Conservation (phyloP, 1,140 invertebrate genomes). For the Oncopodura yosiiana region DNA sequence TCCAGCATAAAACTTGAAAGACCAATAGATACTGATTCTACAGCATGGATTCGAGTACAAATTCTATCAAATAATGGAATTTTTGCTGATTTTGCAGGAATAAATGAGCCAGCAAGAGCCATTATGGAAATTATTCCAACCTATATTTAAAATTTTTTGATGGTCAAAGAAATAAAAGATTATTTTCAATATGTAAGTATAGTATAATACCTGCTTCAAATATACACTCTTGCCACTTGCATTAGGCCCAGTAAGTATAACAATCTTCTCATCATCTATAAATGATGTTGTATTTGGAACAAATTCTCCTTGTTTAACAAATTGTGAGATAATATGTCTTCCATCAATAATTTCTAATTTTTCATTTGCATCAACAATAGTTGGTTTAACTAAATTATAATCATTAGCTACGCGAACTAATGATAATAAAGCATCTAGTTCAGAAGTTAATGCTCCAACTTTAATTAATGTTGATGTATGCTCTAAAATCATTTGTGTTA, state of each 20-base stretch:
- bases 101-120: constrained; percentile 78
- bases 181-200: background rate
- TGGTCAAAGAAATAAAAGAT: background rate
- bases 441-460: constrained; percentile 53
- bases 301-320: constrained; percentile 48
- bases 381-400: constrained; percentile 59
- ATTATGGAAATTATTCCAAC: constrained; percentile 64
- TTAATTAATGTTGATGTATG: constrained; percentile 50
- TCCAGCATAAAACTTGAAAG: constrained; percentile 79
- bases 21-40: constrained; percentile 65
- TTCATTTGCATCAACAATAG: constrained; percentile 47
- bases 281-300: constrained; percentile 62
- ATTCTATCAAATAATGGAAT: constrained; percentile 58
- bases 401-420: constrained; percentile 59
- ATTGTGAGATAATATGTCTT: constrained; percentile 66
- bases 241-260: constrained; percentile 79
- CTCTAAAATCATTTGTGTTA: constrained; percentile 55
- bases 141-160: constrained; percentile 39
- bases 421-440: constrained; percentile 65
- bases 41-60: constrained; percentile 59
- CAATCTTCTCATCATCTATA: constrained; percentile 47
- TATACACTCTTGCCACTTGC: constrained; percentile 86
- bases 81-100: constrained; percentile 64
- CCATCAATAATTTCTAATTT: constrained; percentile 58
- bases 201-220: constrained; percentile 59